Evolutionary conservation across 2,888 invertebrate species (phyloP), one percentile per base, ranked within the genome.

Genomic region (Ectemnius lituratus): DNA sequence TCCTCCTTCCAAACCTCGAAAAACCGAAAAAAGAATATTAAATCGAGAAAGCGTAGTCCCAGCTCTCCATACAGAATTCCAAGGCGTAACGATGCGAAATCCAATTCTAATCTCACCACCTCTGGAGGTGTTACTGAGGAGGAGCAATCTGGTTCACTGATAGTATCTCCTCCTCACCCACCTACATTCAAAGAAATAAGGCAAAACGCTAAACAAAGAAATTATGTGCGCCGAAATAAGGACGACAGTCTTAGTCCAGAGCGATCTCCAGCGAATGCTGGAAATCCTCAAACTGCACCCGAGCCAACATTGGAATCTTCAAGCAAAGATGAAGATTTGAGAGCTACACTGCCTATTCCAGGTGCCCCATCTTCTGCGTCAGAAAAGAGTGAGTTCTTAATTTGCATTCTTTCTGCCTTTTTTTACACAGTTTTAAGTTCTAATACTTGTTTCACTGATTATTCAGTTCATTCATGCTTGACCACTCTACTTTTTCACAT

Each of bases 171-270:
- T 76, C 88, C 90, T 74, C 89, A 90, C 80, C 90, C 88, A 67
- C 88, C 90, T 62, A 75, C 88, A 73, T 91, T 91, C 83, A 90
- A 89, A 84, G 90, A 90, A 59, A 87, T 90, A 59, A 85, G 90
- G 62, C 84, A 87, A 46, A 89, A 87, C 61, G 82, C 89, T 62
- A 89, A 90, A 80, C 88, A 93, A 85, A 92, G 94, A 68, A 93
- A 93, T 88, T 95, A 95, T 91, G 92, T 94, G 88, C 92, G 94
- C 70, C 92, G 95, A 70, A 94, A 94, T 89, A 92, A 93, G 79
- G 93, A 93, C 77, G 92, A 92, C 81, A 93, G 93, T 28, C 92
- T 92, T 85, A 94, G 93, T 89, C 94, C 93, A 45, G 93, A 93
- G 82, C 89, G 82, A 27, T 84, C 81, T 63, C 78, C 82, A 66